A percentile compares a stretch with the other conserved stretches of the same genome.
Evolutionary conservation across 2,113 vertebrate species (phyloP).

Genomic region (Leptobrachium ailaonicum): DNA sequence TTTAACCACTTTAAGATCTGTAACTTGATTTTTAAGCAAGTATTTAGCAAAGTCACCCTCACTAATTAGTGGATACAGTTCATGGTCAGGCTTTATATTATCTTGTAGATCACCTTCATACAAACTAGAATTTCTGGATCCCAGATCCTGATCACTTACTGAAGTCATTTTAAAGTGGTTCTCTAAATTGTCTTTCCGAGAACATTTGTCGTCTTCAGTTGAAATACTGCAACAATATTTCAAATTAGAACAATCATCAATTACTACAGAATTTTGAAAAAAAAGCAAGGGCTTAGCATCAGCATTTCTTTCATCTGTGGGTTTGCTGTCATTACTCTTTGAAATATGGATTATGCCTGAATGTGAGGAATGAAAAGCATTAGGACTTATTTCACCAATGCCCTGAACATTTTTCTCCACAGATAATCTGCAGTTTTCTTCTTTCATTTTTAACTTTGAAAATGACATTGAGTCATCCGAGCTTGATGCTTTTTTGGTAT

Average conservation of each 20-base stretch:
- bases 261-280: neutral
- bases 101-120: neutral
- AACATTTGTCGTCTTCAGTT: neutral
- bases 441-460: conserved; percentile 10
- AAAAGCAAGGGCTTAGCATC: neutral
- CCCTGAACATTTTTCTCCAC: conserved; percentile 2
- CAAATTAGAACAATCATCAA: neutral
- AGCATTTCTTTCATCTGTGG: neutral
- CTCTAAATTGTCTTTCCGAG: neutral
- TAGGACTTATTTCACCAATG: neutral
- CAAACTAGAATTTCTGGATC: conserved; percentile 4
- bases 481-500: neutral
- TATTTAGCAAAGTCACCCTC: conserved; percentile 4
- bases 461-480: neutral
- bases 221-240: neutral
- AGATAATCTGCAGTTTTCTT: conserved; percentile 14
- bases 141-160: neutral
- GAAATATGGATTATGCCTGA: neutral
- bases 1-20: neutral
- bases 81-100: neutral
- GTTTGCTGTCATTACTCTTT: neutral
- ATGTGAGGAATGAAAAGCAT: neutral
- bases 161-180: neutral
- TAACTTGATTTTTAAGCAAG: neutral
- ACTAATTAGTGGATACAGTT: conserved; percentile 4